phyloP scores from a whole-genome alignment of 2,888 invertebrate species.

The Poecilus cupreus region DNA sequence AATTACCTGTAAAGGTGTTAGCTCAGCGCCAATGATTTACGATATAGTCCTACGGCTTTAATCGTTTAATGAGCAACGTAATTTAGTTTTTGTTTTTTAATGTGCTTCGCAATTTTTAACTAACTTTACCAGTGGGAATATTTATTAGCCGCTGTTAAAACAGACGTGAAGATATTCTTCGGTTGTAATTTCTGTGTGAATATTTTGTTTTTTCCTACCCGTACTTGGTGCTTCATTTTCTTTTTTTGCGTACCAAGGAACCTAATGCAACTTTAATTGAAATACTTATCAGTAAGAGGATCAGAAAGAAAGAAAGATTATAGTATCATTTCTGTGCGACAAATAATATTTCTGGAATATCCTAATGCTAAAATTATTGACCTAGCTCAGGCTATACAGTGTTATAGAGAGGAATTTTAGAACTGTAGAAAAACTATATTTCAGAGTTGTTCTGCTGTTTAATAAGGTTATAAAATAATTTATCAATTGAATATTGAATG shows the following conservation, averaged over 20 bases:
- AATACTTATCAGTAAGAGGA: not conserved
- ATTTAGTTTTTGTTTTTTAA: not conserved
- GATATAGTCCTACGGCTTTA: not conserved
- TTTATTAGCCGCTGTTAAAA: not conserved
- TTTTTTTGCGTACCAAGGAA: not conserved
- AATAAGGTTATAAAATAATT: too few species aligned
- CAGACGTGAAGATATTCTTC: not conserved
- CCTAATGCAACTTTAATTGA: not conserved
- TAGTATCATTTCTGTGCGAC: not conserved
- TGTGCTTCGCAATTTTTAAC: not conserved
- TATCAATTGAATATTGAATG: too few species aligned
- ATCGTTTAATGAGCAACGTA: not conserved
- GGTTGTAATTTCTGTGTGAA: not conserved
- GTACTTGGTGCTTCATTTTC: not conserved
- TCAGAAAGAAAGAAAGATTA: not conserved
- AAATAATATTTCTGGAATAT: not conserved
- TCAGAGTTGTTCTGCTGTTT: too few species aligned
- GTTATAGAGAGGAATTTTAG: too few species aligned
- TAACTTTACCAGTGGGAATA: not conserved
- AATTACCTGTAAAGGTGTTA: conserved; percentile 20
- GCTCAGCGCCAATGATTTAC: conserved; percentile 36
- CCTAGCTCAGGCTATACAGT: not conserved
- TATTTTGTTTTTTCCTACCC: not conserved
- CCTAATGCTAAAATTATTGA: not conserved
- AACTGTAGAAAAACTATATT: too few species aligned